A percentile compares a stretch with the other conserved stretches of the same genome.
These are phyloP conservation scores for Pseudopipra pipra DNA, from an alignment of 2,113 vertebrate genomes.

Conservation along the genomic window DNA sequence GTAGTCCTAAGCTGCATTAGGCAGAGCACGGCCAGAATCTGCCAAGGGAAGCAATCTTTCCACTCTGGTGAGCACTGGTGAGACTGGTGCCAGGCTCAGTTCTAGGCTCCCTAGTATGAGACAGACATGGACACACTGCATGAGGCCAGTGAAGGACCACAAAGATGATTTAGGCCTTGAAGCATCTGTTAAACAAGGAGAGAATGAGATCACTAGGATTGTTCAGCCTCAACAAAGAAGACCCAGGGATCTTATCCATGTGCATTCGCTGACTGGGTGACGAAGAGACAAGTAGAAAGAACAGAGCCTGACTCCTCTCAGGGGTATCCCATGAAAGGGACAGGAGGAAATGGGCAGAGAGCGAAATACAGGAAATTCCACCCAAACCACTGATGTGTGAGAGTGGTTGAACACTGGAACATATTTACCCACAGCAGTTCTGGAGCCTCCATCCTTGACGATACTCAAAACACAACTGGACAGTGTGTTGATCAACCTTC, in stretches of 20 bases:
- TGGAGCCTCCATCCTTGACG: not conserved
- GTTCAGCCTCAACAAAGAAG: not conserved
- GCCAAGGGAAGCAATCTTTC: not conserved
- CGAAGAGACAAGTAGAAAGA: not conserved
- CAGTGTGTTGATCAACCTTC: not conserved
- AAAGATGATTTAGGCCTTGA: not conserved
- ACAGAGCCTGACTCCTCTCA: not conserved
- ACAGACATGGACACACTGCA: not conserved
- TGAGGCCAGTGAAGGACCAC: not conserved
- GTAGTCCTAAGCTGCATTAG: not conserved
- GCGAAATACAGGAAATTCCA: not conserved
- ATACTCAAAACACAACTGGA: not conserved
- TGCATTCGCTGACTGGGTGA: not conserved
- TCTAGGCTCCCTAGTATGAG: not conserved
- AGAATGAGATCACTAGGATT: not conserved
- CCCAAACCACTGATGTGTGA: not conserved
- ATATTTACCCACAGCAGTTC: not conserved
- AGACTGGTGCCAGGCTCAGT: not conserved
- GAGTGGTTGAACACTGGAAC: not conserved
- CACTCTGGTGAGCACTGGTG: not conserved
- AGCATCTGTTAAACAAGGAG: not conserved
- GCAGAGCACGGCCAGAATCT: not conserved
- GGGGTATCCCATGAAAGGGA: not conserved
- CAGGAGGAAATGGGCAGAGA: not conserved
- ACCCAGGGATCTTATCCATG: not conserved